Percentiles rank a stretch among this genome's conserved stretches.
phyloP scores from a whole-genome alignment of 2,888 invertebrate genomes.

The Leptopterna dolabrata region DNA sequence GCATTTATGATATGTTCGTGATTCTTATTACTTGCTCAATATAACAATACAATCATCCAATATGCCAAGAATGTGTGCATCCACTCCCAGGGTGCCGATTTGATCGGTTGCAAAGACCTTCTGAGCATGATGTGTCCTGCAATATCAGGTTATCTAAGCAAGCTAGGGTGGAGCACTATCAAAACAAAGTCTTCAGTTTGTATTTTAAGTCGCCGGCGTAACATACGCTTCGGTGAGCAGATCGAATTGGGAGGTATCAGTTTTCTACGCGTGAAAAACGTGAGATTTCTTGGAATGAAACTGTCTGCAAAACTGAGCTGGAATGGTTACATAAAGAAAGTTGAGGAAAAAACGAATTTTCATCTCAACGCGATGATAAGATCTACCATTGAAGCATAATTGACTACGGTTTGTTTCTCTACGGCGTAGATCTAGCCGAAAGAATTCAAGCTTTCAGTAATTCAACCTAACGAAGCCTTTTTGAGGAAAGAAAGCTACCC shows the following conservation, averaged over 20 bases:
- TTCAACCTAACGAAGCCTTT: not conserved
- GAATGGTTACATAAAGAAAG: not conserved
- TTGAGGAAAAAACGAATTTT: not conserved
- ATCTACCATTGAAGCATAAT: not conserved
- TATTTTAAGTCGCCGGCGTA: not conserved
- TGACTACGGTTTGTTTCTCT: not conserved
- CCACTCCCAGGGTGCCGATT: not conserved
- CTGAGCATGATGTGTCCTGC: too few species aligned
- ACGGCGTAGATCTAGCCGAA: not conserved
- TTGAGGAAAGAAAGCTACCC: not conserved
- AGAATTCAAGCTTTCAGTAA: not conserved
- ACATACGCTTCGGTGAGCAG: not conserved
- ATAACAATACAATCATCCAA: too few species aligned
- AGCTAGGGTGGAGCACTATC: not conserved
- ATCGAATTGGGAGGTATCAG: not conserved
- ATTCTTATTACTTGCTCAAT: too few species aligned
- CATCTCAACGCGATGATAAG: not conserved
- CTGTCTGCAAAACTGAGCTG: not conserved
- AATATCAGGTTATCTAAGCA: not conserved
- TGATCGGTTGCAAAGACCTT: not conserved
- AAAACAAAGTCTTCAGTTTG: not conserved
- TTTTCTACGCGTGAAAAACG: not conserved
- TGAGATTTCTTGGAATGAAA: not conserved
- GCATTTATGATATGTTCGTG: too few species aligned
- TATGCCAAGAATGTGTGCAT: not conserved